Percentiles rank a stretch among this genome's conserved stretches.
Evolutionary conservation across 2,888 invertebrate species (phyloP).

Genomic region (Amitus sp.): DNA sequence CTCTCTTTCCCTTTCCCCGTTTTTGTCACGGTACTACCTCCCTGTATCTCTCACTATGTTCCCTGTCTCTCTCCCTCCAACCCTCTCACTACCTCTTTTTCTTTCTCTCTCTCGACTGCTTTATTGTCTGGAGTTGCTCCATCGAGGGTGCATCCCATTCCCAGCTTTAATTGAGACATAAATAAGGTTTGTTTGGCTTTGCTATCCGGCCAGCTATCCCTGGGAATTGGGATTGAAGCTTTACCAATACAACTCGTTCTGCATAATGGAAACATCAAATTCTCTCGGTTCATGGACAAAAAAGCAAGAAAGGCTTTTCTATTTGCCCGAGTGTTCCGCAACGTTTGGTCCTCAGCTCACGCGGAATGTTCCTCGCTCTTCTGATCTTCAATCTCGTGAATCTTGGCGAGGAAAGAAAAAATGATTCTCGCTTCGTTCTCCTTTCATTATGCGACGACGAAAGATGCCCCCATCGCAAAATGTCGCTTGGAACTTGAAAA

Average conservation of each 20-base stretch:
- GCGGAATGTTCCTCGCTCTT: slow-evolving; percentile 34
- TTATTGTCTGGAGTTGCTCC: slow-evolving; percentile 65
- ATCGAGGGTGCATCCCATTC: slow-evolving; percentile 67
- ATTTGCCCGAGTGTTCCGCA: slow-evolving; percentile 38
- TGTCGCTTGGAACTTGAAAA: neutral
- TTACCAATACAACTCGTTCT: slow-evolving; percentile 63
- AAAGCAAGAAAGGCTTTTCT: slow-evolving; percentile 39
- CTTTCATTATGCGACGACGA: too few species aligned
- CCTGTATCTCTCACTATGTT: slow-evolving; percentile 13
- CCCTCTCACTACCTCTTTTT: slow-evolving; percentile 32
- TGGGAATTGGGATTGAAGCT: slow-evolving; percentile 64
- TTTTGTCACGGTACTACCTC: slow-evolving; percentile 33
- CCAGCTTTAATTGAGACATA: slow-evolving; percentile 66
- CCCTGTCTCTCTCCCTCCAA: slow-evolving; percentile 16
- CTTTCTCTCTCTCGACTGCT: slow-evolving; percentile 42
- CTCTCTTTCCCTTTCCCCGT: slow-evolving; percentile 35
- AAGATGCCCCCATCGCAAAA: too few species aligned
- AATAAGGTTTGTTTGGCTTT: slow-evolving; percentile 67
- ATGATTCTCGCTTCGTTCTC: neutral
- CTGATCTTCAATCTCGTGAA: slow-evolving; percentile 29
- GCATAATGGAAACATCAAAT: slow-evolving; percentile 63
- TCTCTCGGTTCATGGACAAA: slow-evolving; percentile 41
- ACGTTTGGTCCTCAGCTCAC: slow-evolving; percentile 34
- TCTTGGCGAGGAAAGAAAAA: slow-evolving; percentile 10
- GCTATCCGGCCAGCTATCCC: slow-evolving; percentile 60